Percentiles rank a stretch among this genome's conserved stretches.
phyloP scores from a whole-genome alignment of 2,797 vertebrate genomes.

The Muraenolepis orangiensis region DNA sequence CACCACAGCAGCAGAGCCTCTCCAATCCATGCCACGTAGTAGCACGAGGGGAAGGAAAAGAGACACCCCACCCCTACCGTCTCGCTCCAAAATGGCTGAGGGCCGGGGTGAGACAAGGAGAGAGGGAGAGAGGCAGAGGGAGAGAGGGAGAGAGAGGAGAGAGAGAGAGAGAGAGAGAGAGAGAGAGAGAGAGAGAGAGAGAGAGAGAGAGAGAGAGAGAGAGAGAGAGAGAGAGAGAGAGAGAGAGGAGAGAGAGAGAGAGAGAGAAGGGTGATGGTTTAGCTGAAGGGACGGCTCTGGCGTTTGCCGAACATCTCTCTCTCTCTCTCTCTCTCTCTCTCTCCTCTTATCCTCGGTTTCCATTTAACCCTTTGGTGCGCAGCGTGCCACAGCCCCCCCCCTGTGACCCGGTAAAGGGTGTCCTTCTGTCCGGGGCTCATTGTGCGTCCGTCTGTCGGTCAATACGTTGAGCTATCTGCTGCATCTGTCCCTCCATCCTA shows the following conservation, averaged over 20 bases:
- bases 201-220: conserved; percentile 53
- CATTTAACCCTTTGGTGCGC: conserved; percentile 55
- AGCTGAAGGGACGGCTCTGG: conserved; percentile 60
- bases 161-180: conserved; percentile 65
- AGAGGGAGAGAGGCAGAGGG: conserved; percentile 60
- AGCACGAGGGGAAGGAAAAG: conserved; percentile 65
- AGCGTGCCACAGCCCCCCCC: conserved; percentile 23
- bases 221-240: conserved; percentile 68
- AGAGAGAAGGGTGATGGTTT: conserved; percentile 62
- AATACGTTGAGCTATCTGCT: background rate
- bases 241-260: conserved; percentile 52
- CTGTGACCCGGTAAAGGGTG: conserved; percentile 49
- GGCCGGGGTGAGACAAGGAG: conserved; percentile 68
- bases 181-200: conserved; percentile 55
- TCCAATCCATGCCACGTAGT: conserved; percentile 77
- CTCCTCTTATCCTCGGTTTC: conserved; percentile 53
- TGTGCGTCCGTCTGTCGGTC: conserved; percentile 34
- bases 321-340: conserved; percentile 40
- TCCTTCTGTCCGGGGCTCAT: conserved; percentile 50
- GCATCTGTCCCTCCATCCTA: too few species aligned
- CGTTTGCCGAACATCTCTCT: conserved; percentile 53
- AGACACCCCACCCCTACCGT: conserved; percentile 31
- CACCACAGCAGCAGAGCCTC: conserved; percentile 63
- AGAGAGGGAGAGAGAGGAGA: too few species aligned
- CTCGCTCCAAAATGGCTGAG: conserved; percentile 81